Percentiles rank a stretch among this genome's conserved stretches.
These are phyloP conservation scores for Macrophya alboannulata DNA, from an alignment of 2,888 invertebrate genomes.

Conservation along the genomic window DNA sequence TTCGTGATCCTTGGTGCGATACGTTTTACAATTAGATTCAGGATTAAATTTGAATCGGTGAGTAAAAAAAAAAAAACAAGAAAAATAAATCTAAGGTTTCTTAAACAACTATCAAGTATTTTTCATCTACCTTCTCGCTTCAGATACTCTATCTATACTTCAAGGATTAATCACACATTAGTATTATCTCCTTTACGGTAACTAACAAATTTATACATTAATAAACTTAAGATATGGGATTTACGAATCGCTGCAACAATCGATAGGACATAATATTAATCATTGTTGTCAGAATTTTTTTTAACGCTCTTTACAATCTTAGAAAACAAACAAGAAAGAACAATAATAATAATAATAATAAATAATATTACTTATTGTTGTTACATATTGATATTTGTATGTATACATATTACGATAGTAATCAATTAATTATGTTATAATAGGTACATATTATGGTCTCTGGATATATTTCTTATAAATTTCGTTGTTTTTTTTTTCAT, in stretches of 20 bases:
- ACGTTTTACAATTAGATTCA: neutral
- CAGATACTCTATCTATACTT: neutral
- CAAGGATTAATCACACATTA: neutral
- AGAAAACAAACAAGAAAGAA: neutral
- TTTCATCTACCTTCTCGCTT: neutral
- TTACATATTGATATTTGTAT: slow-evolving; percentile 11
- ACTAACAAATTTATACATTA: neutral
- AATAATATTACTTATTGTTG: slow-evolving; percentile 3
- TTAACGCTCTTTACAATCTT: slow-evolving; percentile 19
- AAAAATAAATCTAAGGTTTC: neutral
- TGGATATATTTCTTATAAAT: slow-evolving; percentile 38
- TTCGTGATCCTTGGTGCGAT: neutral
- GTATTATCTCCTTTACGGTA: neutral
- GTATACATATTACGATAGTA: slow-evolving; percentile 20
- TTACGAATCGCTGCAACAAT: slow-evolving; percentile 19
- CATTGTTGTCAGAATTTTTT: neutral
- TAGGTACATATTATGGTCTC: neutral
- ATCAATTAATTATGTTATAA: neutral
- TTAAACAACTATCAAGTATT: neutral
- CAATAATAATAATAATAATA: neutral
- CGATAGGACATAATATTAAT: neutral
- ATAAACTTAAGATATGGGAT: slow-evolving; percentile 4
- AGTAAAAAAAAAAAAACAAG: neutral
- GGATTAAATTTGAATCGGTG: neutral
- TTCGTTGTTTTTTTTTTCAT: neutral